Evolutionary conservation across 2,797 vertebrate species (phyloP), one percentile per base, ranked within the genome.

Genomic region (Poeciliopsis gracilis): DNA sequence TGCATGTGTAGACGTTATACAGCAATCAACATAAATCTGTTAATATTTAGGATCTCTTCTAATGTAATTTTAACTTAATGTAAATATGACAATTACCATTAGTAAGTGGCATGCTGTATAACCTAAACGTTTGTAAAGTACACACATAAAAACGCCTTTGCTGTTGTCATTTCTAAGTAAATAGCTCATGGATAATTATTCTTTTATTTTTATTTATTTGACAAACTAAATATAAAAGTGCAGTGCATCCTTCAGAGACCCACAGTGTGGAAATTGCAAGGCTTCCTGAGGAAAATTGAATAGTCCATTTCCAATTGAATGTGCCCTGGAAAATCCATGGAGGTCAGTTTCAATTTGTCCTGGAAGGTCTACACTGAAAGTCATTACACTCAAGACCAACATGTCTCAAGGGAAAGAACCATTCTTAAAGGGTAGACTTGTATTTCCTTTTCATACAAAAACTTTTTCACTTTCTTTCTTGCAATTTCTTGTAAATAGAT

Each of bases 331-430:
- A 93, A 92, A 93, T 94, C 92, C 90, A 92, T 90, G 89, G 86
- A 84, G 93, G 93, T 94, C 94, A 93, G 87, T 89, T 88, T 90
- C 91, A 93, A 94, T 95, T 93, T 94, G 91, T 95, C 93, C 93
- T 90, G 85, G 89, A 88, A 91, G 90, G 87, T 85, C 87, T 90
- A 82, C 82, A 85, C 81, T 15, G 83, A 92, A 89, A 93, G 89
- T 94, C 93, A 93, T 94, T 93, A 92, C 49, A 73, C 89, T 85
- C 87, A 88, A 90, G 90, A 93, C 92, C 90, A 90, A 89, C 89
- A 87, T 86, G 86, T 91, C 91, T 89, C 33, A 8, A 74, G 90
- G 91, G 90, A 92, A 84, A 77, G 33, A 82, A 76, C 72, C 79
- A 88, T 86, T 92, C 88, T 94, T 93, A 86, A 85, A 70, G 83